Percentiles rank a stretch among this genome's conserved stretches.
phyloP scores from a whole-genome alignment of 2,888 invertebrate genomes.

The Anagyrus pseudococci region DNA sequence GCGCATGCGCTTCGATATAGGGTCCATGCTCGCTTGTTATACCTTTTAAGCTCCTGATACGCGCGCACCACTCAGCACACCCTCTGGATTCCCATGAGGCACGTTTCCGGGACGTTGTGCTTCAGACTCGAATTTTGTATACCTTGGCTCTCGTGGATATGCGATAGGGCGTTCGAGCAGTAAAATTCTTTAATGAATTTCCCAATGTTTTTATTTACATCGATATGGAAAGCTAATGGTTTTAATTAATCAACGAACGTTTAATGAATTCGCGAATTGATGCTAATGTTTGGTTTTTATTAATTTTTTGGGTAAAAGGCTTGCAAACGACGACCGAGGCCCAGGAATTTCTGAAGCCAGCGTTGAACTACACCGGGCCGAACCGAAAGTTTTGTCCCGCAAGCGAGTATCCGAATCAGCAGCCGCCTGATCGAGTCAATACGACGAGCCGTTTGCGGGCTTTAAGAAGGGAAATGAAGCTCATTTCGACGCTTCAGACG shows the following conservation, averaged over 20 bases:
- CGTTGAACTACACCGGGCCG: constrained; percentile 52
- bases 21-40: too few species aligned
- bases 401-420: constrained; percentile 44
- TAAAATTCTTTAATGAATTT: too few species aligned
- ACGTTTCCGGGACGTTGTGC: constrained; percentile 42
- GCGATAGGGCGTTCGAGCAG: too few species aligned
- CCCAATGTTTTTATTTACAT: too few species aligned
- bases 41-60: constrained; percentile 47
- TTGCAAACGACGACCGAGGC: not conserved
- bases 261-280: too few species aligned
- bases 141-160: too few species aligned
- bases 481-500: constrained; percentile 61
- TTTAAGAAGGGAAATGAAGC: constrained; percentile 64
- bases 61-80: constrained; percentile 55
- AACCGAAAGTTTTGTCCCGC: constrained; percentile 48
- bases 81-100: constrained; percentile 55
- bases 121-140: too few species aligned
- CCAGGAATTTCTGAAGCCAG: constrained; percentile 4
- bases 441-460: constrained; percentile 58
- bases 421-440: constrained; percentile 62
- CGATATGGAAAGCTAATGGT: too few species aligned
- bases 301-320: too few species aligned
- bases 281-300: too few species aligned
- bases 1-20: too few species aligned
- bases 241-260: too few species aligned